Evolutionary conservation across 1,140 invertebrate species (phyloP).

Genomic region (Heliconius himera): DNA sequence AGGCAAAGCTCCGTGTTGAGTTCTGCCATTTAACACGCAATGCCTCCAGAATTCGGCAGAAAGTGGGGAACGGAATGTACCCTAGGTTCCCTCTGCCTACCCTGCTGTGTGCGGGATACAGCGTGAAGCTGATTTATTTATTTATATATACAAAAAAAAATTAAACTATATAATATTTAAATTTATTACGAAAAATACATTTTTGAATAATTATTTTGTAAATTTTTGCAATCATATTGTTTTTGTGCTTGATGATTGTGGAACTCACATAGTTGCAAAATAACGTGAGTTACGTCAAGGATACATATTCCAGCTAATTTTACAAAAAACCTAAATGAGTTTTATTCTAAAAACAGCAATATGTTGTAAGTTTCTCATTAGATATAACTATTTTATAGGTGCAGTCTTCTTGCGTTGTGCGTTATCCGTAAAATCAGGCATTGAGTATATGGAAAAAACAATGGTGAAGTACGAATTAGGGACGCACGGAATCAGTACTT

Average conservation of each 20-base stretch:
- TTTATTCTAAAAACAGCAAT: conserved; percentile 14
- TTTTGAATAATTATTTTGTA: neutral
- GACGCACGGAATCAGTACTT: conserved; percentile 58
- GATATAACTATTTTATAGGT: conserved; percentile 26
- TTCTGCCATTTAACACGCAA: too few relatives aligned
- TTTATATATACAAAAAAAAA: too few relatives aligned
- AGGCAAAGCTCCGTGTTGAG: too few relatives aligned
- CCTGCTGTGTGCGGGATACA: too few relatives aligned
- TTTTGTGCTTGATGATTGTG: neutral
- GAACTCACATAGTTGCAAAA: conserved; percentile 22
- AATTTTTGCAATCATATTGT: neutral
- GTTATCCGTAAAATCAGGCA: conserved; percentile 58
- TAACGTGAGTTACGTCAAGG: conserved; percentile 24
- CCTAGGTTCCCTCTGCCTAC: too few relatives aligned
- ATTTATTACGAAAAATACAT: neutral
- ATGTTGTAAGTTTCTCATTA: conserved; percentile 17
- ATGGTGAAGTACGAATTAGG: conserved; percentile 61
- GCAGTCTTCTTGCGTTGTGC: conserved; percentile 45
- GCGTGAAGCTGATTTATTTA: too few relatives aligned
- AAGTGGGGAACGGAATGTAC: too few relatives aligned
- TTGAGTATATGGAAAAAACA: conserved; percentile 54
- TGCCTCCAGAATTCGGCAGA: too few relatives aligned
- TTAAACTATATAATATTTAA: neutral
- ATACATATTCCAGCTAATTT: conserved; percentile 18
- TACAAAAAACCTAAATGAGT: conserved; percentile 9